Evolutionary conservation across 1,140 invertebrate genomes (phyloP).

Genomic region (Euwallacea fornicatus): DNA sequence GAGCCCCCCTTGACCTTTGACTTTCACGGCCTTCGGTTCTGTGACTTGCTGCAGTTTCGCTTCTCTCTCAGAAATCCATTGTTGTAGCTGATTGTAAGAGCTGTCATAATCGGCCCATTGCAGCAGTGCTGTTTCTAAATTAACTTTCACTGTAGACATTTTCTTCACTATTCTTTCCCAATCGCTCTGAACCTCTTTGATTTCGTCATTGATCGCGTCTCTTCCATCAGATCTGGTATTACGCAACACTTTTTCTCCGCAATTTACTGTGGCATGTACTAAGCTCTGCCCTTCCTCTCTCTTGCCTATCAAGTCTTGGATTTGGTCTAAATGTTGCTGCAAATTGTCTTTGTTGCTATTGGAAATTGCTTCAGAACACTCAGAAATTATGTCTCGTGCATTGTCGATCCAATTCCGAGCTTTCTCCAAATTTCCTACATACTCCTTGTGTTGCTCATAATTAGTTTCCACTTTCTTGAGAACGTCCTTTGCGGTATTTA

Average conservation of each 20-base stretch:
- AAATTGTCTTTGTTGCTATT: constrained; percentile 81
- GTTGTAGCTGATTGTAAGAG: constrained; percentile 85
- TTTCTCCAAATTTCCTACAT: constrained; percentile 76
- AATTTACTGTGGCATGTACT: constrained; percentile 86
- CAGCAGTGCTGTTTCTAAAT: constrained; percentile 85
- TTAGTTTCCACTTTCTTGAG: constrained; percentile 91
- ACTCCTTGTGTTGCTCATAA: constrained; percentile 83
- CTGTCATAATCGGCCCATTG: constrained; percentile 97
- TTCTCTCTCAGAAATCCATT: constrained; percentile 95
- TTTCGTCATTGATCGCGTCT: constrained; percentile 82
- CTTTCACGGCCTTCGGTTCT: constrained; percentile 80
- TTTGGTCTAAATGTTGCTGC: constrained; percentile 78
- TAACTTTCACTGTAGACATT: constrained; percentile 89
- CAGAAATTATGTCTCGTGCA: constrained; percentile 79
- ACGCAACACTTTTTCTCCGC: constrained; percentile 87
- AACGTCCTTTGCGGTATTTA: constrained; percentile 90
- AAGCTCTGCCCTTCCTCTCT: constrained; percentile 90
- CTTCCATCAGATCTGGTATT: constrained; percentile 87
- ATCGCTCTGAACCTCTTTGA: constrained; percentile 89
- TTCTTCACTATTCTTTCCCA: constrained; percentile 92
- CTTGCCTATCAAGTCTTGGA: constrained; percentile 78
- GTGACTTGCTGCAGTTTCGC: constrained; percentile 91
- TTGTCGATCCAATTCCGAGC: constrained; percentile 88
- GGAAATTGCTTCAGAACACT: constrained; percentile 75
- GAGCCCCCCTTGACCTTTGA: constrained; percentile 69